Evolutionary conservation across 2,888 invertebrate genomes (phyloP).

Genomic region (Dasypogon diadema): DNA sequence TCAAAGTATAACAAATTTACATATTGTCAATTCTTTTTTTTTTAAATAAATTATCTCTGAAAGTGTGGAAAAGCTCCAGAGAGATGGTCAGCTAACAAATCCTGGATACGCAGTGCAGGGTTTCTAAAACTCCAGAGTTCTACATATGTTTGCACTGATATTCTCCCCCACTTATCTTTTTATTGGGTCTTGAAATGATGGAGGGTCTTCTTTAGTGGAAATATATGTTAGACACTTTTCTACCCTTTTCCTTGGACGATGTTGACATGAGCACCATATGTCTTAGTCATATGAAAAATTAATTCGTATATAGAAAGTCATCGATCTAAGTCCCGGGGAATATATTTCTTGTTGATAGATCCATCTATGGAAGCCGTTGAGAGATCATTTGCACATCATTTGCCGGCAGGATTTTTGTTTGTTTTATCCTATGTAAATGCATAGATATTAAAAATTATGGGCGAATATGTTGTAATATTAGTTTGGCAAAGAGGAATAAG

Average conservation of each 20-base stretch:
- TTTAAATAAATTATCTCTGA: slow-evolving; percentile 28
- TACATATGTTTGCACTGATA: slow-evolving; percentile 6
- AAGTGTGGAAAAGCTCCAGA: background rate
- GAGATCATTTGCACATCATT: slow-evolving; percentile 37
- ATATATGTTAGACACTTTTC: background rate
- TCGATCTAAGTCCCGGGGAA: slow-evolving; percentile 18
- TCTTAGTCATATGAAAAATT: slow-evolving; percentile 45
- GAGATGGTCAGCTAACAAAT: background rate
- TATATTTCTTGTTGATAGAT: slow-evolving; percentile 24
- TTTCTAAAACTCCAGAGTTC: background rate
- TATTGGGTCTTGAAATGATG: background rate
- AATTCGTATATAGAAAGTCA: slow-evolving; percentile 36
- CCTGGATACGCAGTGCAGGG: background rate
- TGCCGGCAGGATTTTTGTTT: background rate
- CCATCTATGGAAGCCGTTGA: background rate
- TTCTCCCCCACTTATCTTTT: background rate
- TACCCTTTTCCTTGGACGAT: background rate
- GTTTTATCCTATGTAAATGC: background rate
- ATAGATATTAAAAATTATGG: no score
- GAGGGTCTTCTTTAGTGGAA: slow-evolving; percentile 1
- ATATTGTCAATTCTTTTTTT: slow-evolving; percentile 44
- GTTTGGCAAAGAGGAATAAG: no score
- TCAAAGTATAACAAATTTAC: slow-evolving; percentile 49
- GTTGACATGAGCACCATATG: slow-evolving; percentile 35
- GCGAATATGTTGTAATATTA: no score